Evolutionary conservation across 2,888 invertebrate genomes (phyloP).

Genomic region (Trichacis sp.): DNA sequence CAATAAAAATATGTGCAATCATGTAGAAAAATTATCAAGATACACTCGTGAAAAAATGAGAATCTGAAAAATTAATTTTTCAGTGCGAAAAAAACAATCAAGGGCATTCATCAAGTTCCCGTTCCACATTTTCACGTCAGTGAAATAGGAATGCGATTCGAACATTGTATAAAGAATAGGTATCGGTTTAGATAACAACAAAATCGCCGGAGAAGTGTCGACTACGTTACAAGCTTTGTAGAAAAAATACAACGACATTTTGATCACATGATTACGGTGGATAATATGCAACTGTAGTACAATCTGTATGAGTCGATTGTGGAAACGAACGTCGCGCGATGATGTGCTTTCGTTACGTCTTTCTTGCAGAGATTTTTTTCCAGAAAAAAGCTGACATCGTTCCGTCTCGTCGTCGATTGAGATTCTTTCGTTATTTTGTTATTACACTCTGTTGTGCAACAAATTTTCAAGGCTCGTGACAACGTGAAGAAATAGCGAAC

Average conservation of each 20-base stretch:
- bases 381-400: no score
- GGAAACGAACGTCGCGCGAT: no score
- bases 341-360: no score
- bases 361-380: slow-evolving; percentile 26
- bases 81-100: slow-evolving; percentile 5
- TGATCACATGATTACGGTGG: slow-evolving; percentile 45
- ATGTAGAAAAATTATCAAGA: background rate
- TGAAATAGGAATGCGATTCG: slow-evolving; percentile 31
- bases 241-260: no score
- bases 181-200: slow-evolving; percentile 61
- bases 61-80: background rate
- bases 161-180: slow-evolving; percentile 55
- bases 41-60: no score
- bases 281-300: slow-evolving; percentile 18
- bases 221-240: no score
- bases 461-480: slow-evolving; percentile 5
- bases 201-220: slow-evolving; percentile 48
- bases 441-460: background rate
- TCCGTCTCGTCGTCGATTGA: background rate
- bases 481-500: background rate
- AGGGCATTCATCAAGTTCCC: slow-evolving; percentile 41
- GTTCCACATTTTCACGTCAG: slow-evolving; percentile 25
- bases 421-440: slow-evolving; percentile 1
- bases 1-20: slow-evolving; percentile 1
- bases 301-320: background rate